Percentiles rank a stretch among this genome's conserved stretches.
These are phyloP conservation scores for Tenthredo livida DNA, from an alignment of 2,888 invertebrate species.

Conservation along the genomic window DNA sequence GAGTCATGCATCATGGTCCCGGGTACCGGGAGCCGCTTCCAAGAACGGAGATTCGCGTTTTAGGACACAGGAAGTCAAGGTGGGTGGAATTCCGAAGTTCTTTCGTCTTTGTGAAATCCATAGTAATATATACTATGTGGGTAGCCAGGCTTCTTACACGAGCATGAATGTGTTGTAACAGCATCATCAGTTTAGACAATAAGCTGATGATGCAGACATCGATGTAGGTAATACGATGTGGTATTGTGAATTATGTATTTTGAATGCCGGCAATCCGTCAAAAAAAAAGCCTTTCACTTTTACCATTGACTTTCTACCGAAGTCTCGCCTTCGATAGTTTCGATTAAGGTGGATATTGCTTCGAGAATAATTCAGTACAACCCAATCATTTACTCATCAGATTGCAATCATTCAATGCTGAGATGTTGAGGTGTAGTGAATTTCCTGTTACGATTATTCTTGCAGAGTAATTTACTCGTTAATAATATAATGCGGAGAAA, in stretches of 20 bases:
- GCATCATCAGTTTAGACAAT: neutral
- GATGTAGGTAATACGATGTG: neutral
- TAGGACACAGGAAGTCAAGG: slow-evolving; percentile 50
- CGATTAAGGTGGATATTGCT: neutral
- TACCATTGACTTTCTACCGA: neutral
- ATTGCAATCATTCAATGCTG: neutral
- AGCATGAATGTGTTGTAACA: neutral
- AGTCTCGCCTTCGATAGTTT: neutral
- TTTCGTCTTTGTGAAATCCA: neutral
- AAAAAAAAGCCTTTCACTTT: neutral
- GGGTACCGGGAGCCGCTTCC: slow-evolving; percentile 32
- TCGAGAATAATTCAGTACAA: neutral
- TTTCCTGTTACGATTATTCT: neutral
- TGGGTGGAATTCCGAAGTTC: slow-evolving; percentile 48
- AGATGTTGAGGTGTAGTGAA: neutral
- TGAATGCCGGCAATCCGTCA: neutral
- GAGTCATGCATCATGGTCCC: slow-evolving; percentile 38
- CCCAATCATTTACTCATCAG: slow-evolving; percentile 3
- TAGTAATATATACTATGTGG: neutral
- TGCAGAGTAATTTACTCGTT: neutral
- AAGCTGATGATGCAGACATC: neutral
- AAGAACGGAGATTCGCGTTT: slow-evolving; percentile 50
- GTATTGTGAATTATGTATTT: neutral
- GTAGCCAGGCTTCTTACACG: neutral
- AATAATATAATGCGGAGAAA: neutral